phyloP scores from a whole-genome alignment of 2,888 invertebrate species.

The Arrhopalites spinosus region DNA sequence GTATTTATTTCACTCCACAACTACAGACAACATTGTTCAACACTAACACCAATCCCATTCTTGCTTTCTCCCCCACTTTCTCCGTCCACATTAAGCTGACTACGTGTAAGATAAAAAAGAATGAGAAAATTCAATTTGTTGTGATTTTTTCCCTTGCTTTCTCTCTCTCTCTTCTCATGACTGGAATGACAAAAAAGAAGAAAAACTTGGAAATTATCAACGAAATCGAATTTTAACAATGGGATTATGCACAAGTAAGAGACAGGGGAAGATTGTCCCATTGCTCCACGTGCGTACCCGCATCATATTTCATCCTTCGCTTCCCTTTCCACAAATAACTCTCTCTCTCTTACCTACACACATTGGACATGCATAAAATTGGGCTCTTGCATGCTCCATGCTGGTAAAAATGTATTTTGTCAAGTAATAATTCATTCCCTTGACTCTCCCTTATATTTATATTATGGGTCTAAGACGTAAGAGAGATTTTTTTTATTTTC shows the following conservation, averaged over 20 bases:
- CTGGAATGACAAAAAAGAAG: neutral
- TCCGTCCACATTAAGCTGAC: neutral
- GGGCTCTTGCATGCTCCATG: neutral
- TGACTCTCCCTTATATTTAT: neutral
- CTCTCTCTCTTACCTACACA: no score
- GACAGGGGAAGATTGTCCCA: neutral
- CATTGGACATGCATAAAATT: no score
- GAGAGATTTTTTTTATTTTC: neutral
- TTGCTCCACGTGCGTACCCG: neutral
- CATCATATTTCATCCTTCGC: no score
- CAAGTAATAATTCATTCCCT: neutral
- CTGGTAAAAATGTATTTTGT: neutral
- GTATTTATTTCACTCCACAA: neutral
- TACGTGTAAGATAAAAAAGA: neutral
- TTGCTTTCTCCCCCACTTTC: no score
- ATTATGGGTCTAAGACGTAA: neutral
- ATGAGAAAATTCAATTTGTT: constrained; percentile 7
- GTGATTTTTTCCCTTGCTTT: neutral
- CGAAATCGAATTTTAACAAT: neutral
- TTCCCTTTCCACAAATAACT: no score
- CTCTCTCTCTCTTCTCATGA: no score
- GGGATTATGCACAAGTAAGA: neutral
- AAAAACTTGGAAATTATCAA: neutral
- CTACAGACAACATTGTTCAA: neutral
- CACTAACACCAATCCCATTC: neutral